Evolutionary conservation across 2,888 invertebrate species (phyloP), one percentile per base, ranked within the genome.

Genomic region (Dichetophora obliterata): DNA sequence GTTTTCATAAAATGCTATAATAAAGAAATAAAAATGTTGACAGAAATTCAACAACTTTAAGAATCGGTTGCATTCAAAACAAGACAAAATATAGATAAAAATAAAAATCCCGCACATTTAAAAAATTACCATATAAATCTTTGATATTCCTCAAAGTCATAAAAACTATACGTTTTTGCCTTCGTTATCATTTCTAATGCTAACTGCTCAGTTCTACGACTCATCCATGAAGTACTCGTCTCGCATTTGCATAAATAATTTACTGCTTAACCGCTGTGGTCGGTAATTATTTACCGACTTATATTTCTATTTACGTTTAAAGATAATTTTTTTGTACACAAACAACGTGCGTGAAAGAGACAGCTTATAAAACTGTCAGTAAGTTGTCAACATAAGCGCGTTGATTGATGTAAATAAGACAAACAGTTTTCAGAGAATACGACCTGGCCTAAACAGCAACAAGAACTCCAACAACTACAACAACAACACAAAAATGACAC

Each of bases 171-270:
- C 43, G 14, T 43, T 3, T 43, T 3, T 43, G 6, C 43, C 54
- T 19, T 8, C 54, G n/a, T 22, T 54, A 52, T 22, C 19, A 54
- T 54, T 8, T 54, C 54, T n/a, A 19, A 54, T 54, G 5, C 54
- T 19, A 19, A n/a, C 19, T 54, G 22, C 54, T 54, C 54, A 54
- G 6, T 54, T n/a, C 54, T 54, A 54, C 9, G 22, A 9, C 9
- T 19, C 8, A 5, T 54, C n/a, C 52, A 19, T 52, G 9, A 54
- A n/a, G 54, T 54, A 54, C n/a, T 22, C 19, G n/a, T 54, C n/a
- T 50, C 14, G 24, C 48, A 68, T 68, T 68, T 50, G 68, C 68
- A 50, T 68, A 68, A 68, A 68, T 50, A 68, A 50, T 68, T 52
- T 68, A 68, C 24, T 68, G 27, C 68, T 27, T 22, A 14, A 63